Evolutionary conservation across 2,888 invertebrate species (phyloP), one percentile per base, ranked within the genome.

Genomic region (Sericinus montela): DNA sequence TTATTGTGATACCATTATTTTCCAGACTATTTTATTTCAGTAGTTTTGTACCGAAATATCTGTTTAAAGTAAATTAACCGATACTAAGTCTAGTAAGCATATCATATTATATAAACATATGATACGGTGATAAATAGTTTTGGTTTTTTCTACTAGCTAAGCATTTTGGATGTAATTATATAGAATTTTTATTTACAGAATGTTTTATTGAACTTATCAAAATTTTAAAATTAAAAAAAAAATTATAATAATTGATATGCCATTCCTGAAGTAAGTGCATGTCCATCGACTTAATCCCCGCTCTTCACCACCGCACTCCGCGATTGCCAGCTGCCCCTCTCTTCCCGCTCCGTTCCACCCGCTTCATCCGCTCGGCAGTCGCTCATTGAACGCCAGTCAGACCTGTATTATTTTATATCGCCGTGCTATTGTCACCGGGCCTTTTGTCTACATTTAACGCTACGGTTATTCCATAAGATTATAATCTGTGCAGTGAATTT

Each of bases 401-500:
- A 55, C 70, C 70, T 85, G 84, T 84, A 72, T 72, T 69, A 69
- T 69, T 75, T 68, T 68, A 62, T 52, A 63, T 61, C 63, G 64
- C 67, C 57, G 67, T 68, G 56, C 71, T 69, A 68, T 76, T 79
- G 72, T 77, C 65, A 70, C 80, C 77, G 78, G 80, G 69, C 14
- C 69, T 83, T 72, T 83, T 85, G 80, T 80, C 78, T 80, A 70
- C 70, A 69, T 69, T 73, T 51, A 56, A 75, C 72, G 67, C 63
- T 72, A 67, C 69, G 62, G 75, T 65, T 69, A 74, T 54, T 58
- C 52, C 69, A 62, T 66, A 68, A 78, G 75, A 80, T 77, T 72
- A 63, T 64, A 70, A 75, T 79, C 72, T 68, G 82, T 85, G 77
- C 70, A 75, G 85, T 86, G 83, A 78, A 76, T 80, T 80, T 78